Percentiles rank a stretch among this genome's conserved stretches.
phyloP scores from a whole-genome alignment of 2,113 vertebrate species.

The Megaceryle torquata region DNA sequence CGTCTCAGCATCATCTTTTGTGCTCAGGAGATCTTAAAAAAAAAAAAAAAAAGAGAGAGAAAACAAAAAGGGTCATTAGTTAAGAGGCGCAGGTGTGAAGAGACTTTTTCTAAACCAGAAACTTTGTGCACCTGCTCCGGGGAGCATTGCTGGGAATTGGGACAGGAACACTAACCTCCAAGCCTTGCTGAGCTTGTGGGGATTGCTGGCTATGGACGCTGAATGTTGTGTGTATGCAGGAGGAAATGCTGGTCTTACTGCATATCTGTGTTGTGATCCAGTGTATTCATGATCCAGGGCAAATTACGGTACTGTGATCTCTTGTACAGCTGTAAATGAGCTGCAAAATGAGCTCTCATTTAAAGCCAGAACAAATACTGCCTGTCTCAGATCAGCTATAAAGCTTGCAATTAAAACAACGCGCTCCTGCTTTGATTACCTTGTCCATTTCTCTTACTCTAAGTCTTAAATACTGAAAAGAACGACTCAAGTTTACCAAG shows the following conservation, averaged over 20 bases:
- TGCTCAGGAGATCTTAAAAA: background rate
- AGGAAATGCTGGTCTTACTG: background rate
- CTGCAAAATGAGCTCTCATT: background rate
- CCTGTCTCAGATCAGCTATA: background rate
- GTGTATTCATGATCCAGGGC: background rate
- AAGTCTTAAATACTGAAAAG: background rate
- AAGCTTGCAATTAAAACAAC: background rate
- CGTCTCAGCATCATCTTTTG: slow-evolving; percentile 48
- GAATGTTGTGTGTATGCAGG: background rate
- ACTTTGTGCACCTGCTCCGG: slow-evolving; percentile 42
- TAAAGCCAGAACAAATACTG: background rate
- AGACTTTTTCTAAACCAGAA: slow-evolving; percentile 26
- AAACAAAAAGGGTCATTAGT: slow-evolving; percentile 59
- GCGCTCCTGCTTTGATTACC: background rate
- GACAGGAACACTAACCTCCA: slow-evolving; percentile 29
- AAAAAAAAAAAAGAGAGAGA: slow-evolving; percentile 11
- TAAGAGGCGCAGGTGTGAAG: slow-evolving; percentile 45
- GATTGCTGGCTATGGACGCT: background rate
- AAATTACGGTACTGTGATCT: background rate
- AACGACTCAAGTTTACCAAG: background rate
- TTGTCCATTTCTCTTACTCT: background rate
- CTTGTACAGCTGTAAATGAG: background rate
- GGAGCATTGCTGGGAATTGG: slow-evolving; percentile 19
- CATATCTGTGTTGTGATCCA: background rate
- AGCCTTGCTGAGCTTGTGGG: background rate